Conservation (phyloP, 2,113 vertebrate genomes). For the Oreotrochilus melanogaster region DNA sequence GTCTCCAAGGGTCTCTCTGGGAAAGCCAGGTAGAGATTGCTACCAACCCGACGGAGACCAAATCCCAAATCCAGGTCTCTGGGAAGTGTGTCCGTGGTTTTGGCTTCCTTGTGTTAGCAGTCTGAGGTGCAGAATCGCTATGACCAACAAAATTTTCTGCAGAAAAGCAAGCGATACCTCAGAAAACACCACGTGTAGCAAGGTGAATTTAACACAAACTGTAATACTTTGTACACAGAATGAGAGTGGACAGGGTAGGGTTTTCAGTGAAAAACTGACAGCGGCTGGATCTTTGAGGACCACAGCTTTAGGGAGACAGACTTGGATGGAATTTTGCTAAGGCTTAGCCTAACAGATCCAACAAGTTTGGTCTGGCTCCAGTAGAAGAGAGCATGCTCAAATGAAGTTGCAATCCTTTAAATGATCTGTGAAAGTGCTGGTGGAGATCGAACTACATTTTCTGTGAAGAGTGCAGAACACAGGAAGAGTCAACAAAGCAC, state of each 20-base stretch:
- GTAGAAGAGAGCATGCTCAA: neutral
- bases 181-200: neutral
- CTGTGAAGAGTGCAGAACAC: neutral
- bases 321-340: neutral
- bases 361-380: neutral
- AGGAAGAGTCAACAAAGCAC: neutral
- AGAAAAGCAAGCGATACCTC: neutral
- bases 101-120: neutral
- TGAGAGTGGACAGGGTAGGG: neutral
- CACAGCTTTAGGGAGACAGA: neutral
- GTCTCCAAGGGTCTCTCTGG: neutral
- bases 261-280: neutral
- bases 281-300: neutral
- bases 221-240: neutral
- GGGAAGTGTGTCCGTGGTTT: constrained; percentile 76
- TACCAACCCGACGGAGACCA: constrained; percentile 82
- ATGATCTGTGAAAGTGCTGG: neutral
- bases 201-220: neutral
- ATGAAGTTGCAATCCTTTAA: neutral
- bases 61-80: constrained; percentile 89
- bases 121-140: neutral
- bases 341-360: neutral
- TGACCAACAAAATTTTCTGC: neutral
- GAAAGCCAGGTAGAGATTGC: neutral
- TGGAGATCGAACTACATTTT: neutral